Evolutionary conservation across 2,888 invertebrate genomes (phyloP), one percentile per base, ranked within the genome.

Genomic region (Apamea epomidion): DNA sequence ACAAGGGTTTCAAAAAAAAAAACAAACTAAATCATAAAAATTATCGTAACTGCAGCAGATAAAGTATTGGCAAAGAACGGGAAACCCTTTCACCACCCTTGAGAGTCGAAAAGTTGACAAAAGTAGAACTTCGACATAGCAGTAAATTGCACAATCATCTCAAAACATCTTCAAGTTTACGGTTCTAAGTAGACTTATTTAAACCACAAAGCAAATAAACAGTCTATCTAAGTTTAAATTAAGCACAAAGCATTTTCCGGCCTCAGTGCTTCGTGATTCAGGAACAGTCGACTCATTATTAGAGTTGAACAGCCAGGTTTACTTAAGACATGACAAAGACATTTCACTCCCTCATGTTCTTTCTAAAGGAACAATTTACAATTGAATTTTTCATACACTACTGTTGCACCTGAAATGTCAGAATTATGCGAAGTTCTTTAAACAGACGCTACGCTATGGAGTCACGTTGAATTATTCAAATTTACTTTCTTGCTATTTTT

Each of bases 401-500:
- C 62, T 72, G 78, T 79, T 82, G 76, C 84, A 88, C 90, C 88
- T 89, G 89, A 81, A 92, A 93, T 89, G 92, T 86, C 79, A 75
- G 86, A 92, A 93, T 93, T 93, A 93, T 93, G 92, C 93, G 78
- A 86, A 87, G 90, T 89, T 90, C 85, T 89, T 89, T 91, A 89
- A 90, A 91, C 91, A 92, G 92, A 91, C 92, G 88, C 89, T 90
- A 89, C 91, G 86, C 85, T 82, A 81, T 85, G 87, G 87, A 91
- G 89, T 91, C 87, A 87, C 82, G 81, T 90, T 93, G 92, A 93
- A 93, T 93, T 89, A 93, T 93, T 93, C 91, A 89, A 93, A 90
- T 83, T 89, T 86, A 87, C 87, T 83, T 86, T 85, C 88, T 85
- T 91, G 84, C 76, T 88, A 90, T 92, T 90, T 91, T 92, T 90